A percentile compares a stretch with the other conserved stretches of the same genome.
Conservation (phyloP, 2,797 vertebrate species). For the Aratinga solstitialis region DNA sequence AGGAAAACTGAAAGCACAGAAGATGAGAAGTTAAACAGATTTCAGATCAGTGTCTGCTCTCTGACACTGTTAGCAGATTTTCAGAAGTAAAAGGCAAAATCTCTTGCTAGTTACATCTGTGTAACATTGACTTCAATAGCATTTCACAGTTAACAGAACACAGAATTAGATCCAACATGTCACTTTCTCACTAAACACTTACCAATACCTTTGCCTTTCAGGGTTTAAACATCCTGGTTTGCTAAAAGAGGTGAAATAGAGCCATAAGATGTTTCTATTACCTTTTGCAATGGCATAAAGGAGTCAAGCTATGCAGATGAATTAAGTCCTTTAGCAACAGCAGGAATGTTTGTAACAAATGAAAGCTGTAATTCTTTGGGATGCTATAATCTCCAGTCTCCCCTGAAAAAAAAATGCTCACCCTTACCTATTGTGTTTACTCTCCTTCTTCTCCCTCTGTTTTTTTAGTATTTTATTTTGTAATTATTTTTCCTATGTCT, state of each 20-base stretch:
- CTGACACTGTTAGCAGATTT: not conserved
- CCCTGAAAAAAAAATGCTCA: not conserved
- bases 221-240: not conserved
- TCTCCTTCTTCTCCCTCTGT: not conserved
- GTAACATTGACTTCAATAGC: not conserved
- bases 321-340: not conserved
- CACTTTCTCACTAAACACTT: not conserved
- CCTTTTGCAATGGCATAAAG: not conserved
- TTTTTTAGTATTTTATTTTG: not conserved
- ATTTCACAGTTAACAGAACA: conserved; percentile 13
- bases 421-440: not conserved
- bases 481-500: not conserved
- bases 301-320: not conserved
- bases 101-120: not conserved
- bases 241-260: not conserved
- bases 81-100: conserved; percentile 12
- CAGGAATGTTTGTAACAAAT: not conserved
- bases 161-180: not conserved
- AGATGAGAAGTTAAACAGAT: not conserved
- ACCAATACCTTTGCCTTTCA: not conserved
- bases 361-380: conserved; percentile 1
- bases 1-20: not conserved
- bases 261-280: not conserved
- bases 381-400: not conserved
- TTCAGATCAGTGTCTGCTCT: not conserved